These are phyloP conservation scores for Crocuta crocuta DNA, from an alignment of 2,113 vertebrate species.

Conservation along the genomic window DNA sequence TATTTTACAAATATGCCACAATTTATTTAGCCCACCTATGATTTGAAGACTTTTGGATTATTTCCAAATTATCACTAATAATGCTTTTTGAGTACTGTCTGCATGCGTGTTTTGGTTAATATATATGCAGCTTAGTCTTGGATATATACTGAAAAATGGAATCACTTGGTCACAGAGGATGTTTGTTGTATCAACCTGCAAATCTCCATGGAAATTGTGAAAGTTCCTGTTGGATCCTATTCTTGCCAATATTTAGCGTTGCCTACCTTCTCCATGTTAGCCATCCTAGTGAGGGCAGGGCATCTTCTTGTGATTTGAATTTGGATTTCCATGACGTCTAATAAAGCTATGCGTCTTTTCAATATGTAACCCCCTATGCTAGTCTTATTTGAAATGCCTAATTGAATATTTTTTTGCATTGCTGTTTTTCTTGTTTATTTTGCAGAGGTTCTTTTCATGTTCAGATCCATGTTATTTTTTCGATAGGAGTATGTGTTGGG, in stretches of 20 bases:
- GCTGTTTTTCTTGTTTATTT: background rate
- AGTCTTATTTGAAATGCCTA: background rate
- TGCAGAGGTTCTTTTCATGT: background rate
- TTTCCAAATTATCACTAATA: background rate
- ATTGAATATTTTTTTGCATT: background rate
- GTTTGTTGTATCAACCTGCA: background rate
- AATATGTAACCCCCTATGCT: background rate
- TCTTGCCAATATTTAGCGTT: background rate
- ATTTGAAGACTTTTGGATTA: background rate
- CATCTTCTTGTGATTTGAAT: background rate
- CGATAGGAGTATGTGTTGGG: background rate
- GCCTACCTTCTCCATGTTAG: background rate
- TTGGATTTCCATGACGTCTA: background rate
- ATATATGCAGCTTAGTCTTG: background rate
- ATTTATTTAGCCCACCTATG: background rate
- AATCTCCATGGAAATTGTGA: background rate
- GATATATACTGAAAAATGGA: background rate
- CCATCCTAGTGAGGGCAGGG: background rate
- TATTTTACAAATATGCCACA: background rate
- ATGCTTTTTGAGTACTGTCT: background rate
- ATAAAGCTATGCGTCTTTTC: background rate
- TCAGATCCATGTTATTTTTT: background rate
- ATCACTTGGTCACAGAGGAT: background rate
- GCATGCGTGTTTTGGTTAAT: background rate
- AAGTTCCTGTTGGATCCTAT: background rate